A percentile compares a stretch with the other conserved stretches of the same genome.
Evolutionary conservation across 2,797 vertebrate genomes (phyloP).

Genomic region (Phalanger gymnotis): DNA sequence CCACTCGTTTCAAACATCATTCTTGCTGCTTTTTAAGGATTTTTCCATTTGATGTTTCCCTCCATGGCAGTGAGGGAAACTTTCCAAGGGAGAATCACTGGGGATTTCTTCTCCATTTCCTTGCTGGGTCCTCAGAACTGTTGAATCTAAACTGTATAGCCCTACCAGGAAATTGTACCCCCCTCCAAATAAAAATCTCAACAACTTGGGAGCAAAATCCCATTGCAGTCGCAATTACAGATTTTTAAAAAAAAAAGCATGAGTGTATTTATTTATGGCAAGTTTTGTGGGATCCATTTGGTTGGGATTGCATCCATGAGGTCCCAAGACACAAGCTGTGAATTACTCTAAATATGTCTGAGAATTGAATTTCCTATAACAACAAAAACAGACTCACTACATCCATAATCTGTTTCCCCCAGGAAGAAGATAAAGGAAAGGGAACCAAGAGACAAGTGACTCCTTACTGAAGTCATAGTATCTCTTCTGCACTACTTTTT

Average conservation of each 20-base stretch:
- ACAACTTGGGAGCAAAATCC: constrained; percentile 19
- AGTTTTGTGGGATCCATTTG: constrained; percentile 45
- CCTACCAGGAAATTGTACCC: constrained; percentile 53
- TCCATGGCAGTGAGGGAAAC: constrained; percentile 20
- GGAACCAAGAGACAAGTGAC: background rate
- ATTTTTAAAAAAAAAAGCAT: constrained; percentile 47
- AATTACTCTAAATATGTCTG: constrained; percentile 55
- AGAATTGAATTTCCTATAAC: constrained; percentile 62
- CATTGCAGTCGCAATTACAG: constrained; percentile 32
- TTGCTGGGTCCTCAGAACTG: background rate
- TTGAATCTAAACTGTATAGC: background rate
- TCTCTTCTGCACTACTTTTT: background rate
- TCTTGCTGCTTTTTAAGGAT: constrained; percentile 71
- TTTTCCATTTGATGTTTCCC: constrained; percentile 64
- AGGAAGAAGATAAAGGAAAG: background rate
- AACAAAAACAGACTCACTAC: constrained; percentile 35
- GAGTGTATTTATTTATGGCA: constrained; percentile 27
- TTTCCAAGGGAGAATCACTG: constrained; percentile 49
- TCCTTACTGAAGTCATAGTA: background rate
- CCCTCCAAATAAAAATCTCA: constrained; percentile 67
- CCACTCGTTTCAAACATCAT: constrained; percentile 26
- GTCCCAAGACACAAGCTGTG: constrained; percentile 27
- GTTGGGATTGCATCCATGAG: constrained; percentile 31
- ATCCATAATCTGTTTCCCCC: background rate
- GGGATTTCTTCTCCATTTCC: constrained; percentile 51